A percentile compares a stretch with the other conserved stretches of the same genome.
These are phyloP conservation scores for Drosophila nigromelanica DNA, from an alignment of 1,140 invertebrate species.

Conservation along the genomic window DNA sequence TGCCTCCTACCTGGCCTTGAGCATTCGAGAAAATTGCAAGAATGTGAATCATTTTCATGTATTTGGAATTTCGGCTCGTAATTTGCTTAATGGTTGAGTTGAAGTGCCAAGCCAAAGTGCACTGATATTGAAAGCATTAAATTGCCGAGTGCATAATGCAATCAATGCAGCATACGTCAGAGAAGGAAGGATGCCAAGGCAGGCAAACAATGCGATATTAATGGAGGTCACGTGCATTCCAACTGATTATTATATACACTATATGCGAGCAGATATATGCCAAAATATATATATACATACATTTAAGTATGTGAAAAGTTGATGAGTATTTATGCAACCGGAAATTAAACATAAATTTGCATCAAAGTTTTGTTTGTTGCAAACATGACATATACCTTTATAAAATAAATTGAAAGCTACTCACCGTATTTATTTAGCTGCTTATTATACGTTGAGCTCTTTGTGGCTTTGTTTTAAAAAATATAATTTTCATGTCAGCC, in stretches of 20 bases:
- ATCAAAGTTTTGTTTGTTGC: constrained; percentile 2
- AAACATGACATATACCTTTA: neutral
- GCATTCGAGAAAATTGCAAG: constrained; percentile 44
- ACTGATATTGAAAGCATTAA: constrained; percentile 59
- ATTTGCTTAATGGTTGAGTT: constrained; percentile 70
- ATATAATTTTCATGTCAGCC: neutral
- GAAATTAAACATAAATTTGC: constrained; percentile 33
- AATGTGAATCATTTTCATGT: constrained; percentile 48
- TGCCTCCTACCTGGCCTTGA: constrained; percentile 51
- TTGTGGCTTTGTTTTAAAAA: neutral
- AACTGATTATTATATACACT: constrained; percentile 34
- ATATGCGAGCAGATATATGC: neutral
- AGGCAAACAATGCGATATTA: constrained; percentile 47
- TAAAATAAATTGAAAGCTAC: constrained; percentile 6
- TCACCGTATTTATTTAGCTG: constrained; percentile 3
- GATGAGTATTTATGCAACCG: constrained; percentile 10
- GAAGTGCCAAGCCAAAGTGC: constrained; percentile 52
- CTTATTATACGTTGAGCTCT: neutral
- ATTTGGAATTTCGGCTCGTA: constrained; percentile 56
- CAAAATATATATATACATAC: neutral
- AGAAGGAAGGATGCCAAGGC: constrained; percentile 14
- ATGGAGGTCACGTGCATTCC: constrained; percentile 53
- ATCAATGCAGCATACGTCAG: constrained; percentile 37
- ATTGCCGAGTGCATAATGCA: constrained; percentile 49
- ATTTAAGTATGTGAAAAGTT: constrained; percentile 18